phyloP scores from a whole-genome alignment of 2,888 invertebrate species.

The Caenorhabditis doughertyi region DNA sequence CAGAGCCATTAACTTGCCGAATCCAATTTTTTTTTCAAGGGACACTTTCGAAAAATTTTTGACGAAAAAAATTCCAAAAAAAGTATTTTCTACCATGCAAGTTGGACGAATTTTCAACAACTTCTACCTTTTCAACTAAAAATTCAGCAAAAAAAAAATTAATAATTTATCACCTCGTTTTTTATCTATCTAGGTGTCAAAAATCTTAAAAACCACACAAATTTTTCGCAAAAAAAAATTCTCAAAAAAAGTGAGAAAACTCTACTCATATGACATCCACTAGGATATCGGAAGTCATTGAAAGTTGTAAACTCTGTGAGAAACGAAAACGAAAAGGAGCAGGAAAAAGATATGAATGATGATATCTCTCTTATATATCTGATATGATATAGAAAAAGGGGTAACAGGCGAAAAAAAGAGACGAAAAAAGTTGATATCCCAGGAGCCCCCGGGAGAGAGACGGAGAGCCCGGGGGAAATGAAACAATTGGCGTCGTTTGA shows the following conservation, averaged over 20 bases:
- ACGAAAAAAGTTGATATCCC: neutral
- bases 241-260: neutral
- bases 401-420: neutral
- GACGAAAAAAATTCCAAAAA: too few relatives aligned
- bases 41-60: too few relatives aligned
- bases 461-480: too few relatives aligned
- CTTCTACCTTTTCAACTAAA: too few relatives aligned
- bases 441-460: neutral
- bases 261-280: conserved; percentile 6
- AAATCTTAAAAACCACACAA: neutral
- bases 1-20: too few relatives aligned
- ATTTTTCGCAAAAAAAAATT: too few relatives aligned
- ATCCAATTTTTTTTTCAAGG: too few relatives aligned
- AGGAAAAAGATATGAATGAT: conserved; percentile 22
- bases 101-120: too few relatives aligned
- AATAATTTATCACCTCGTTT: too few relatives aligned
- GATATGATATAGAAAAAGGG: conserved; percentile 4
- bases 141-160: too few relatives aligned
- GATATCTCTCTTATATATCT: neutral
- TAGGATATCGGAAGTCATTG: conserved; percentile 7
- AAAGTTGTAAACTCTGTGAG: neutral
- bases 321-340: neutral
- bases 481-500: conserved; percentile 28
- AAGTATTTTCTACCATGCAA: too few relatives aligned
- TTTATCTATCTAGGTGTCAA: conserved; percentile 2